A percentile compares a stretch with the other conserved stretches of the same genome.
Evolutionary conservation across 2,888 invertebrate genomes (phyloP).

Genomic region (Aspidiotus destructor): DNA sequence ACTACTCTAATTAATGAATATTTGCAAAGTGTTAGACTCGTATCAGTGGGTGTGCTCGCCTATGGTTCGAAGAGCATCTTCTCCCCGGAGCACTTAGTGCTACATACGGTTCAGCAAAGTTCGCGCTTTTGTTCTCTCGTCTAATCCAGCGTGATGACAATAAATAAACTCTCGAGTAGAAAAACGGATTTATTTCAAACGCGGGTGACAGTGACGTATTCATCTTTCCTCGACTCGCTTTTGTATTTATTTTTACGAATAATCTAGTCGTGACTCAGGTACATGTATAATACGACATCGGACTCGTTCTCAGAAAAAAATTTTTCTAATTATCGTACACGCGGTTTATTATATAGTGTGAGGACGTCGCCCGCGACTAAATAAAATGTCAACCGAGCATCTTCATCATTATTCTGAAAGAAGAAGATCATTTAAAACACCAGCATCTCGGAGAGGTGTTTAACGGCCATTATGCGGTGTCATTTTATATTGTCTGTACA

Average conservation of each 20-base stretch:
- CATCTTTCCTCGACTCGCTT: not conserved
- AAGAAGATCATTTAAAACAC: not conserved
- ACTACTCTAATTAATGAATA: too few relatives aligned
- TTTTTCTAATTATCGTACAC: not conserved
- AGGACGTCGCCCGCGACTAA: not conserved
- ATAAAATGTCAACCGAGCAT: not conserved
- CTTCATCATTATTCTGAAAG: not conserved
- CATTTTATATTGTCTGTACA: not conserved
- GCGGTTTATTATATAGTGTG: too few relatives aligned
- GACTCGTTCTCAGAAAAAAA: not conserved
- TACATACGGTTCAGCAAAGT: not conserved
- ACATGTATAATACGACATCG: not conserved
- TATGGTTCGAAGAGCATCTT: too few relatives aligned
- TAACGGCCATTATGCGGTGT: slow-evolving; percentile 2
- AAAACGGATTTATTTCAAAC: not conserved
- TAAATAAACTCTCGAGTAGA: not conserved
- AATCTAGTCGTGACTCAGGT: not conserved
- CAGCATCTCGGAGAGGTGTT: not conserved
- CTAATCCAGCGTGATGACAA: not conserved
- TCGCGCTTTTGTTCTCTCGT: not conserved
- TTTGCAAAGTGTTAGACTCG: too few relatives aligned
- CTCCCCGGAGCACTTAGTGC: too few relatives aligned
- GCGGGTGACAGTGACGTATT: slow-evolving; percentile 1
- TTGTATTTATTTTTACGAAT: not conserved
- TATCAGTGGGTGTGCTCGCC: too few relatives aligned